phyloP scores from a whole-genome alignment of 2,797 vertebrate species.

The Lophius americanus region DNA sequence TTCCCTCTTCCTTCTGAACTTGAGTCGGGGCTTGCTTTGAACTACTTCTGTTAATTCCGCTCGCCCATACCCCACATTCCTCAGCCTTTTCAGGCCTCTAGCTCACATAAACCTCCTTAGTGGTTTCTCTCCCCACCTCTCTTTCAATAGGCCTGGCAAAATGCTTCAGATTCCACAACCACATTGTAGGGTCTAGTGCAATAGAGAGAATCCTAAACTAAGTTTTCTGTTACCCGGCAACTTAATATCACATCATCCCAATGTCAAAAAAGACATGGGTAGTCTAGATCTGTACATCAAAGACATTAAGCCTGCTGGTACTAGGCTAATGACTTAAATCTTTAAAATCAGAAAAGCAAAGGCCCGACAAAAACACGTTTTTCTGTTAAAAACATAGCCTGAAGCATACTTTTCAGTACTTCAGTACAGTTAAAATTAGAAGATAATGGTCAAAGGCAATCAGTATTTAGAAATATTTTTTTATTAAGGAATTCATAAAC shows the following conservation, averaged over 20 bases:
- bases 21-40: conserved; percentile 72
- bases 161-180: conserved; percentile 83
- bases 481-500: background rate
- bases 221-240: conserved; percentile 65
- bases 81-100: conserved; percentile 78
- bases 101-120: conserved; percentile 82
- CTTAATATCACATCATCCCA: conserved; percentile 63
- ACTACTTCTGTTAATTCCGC: conserved; percentile 71
- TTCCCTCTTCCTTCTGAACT: conserved; percentile 26
- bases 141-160: conserved; percentile 71
- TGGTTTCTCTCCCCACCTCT: conserved; percentile 35
- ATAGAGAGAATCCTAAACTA: conserved; percentile 64
- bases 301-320: conserved; percentile 23
- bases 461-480: background rate
- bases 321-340: conserved; percentile 25
- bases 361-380: background rate
- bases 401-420: conserved; percentile 15
- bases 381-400: conserved; percentile 6
- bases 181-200: conserved; percentile 57
- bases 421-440: background rate
- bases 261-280: conserved; percentile 64
- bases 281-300: conserved; percentile 39
- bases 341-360: background rate
- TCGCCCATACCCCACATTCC: conserved; percentile 80
- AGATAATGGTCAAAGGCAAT: background rate